These are phyloP conservation scores for Procavia capensis DNA, from an alignment of 2,113 vertebrate species.

Conservation along the genomic window DNA sequence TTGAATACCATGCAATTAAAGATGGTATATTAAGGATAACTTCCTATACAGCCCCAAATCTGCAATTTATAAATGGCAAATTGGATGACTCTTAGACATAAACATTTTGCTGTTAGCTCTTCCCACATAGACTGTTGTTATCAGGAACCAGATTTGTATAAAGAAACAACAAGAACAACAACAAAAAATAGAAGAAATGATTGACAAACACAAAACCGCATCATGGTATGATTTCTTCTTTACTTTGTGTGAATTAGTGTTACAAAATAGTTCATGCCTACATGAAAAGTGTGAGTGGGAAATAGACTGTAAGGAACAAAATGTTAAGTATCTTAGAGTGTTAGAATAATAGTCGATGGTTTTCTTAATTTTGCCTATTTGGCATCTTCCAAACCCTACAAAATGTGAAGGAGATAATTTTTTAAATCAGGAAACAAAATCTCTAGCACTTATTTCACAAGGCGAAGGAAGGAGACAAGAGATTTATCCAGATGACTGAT, in stretches of 20 bases:
- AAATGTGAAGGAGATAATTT: not conserved
- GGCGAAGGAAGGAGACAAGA: not conserved
- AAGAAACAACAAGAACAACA: not conserved
- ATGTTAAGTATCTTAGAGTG: not conserved
- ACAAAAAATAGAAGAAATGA: not conserved
- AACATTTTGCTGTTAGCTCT: not conserved
- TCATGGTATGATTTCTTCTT: not conserved
- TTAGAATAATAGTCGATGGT: not conserved
- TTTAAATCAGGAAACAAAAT: not conserved
- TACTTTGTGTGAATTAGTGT: conserved; percentile 19
- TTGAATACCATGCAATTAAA: not conserved
- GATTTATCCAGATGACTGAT: not conserved
- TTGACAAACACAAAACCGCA: not conserved
- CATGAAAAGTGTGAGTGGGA: not conserved
- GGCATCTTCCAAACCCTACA: not conserved
- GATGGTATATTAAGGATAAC: not conserved
- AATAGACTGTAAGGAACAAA: not conserved
- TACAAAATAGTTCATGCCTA: not conserved
- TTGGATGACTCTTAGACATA: not conserved
- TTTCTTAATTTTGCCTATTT: not conserved
- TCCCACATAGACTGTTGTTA: not conserved
- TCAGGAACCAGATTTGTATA: not conserved
- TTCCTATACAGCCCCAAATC: not conserved
- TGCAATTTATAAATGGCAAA: not conserved
- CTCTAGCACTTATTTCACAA: not conserved